phyloP scores from a whole-genome alignment of 2,113 vertebrate species.

The Passer domesticus region DNA sequence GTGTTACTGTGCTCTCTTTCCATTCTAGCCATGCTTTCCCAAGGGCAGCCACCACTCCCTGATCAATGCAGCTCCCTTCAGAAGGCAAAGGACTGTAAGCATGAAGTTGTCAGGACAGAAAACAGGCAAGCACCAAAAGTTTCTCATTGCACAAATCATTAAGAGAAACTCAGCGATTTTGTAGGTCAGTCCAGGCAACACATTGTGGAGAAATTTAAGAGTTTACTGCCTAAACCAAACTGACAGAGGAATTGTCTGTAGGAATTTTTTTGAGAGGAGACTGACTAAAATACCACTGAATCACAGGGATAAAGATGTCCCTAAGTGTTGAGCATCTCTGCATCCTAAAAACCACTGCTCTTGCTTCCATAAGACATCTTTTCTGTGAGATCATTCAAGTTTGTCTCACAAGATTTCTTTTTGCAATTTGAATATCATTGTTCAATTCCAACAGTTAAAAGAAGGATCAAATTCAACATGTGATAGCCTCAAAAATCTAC shows the following conservation, averaged over 20 bases:
- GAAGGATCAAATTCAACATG: not conserved
- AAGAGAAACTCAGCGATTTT: not conserved
- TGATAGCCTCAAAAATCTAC: not conserved
- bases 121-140: not conserved
- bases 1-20: not conserved
- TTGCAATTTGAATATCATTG: not conserved
- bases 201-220: not conserved
- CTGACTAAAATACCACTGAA: not conserved
- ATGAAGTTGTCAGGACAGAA: not conserved
- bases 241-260: not conserved
- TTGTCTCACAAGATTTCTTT: not conserved
- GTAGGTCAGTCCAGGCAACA: not conserved
- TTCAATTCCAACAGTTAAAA: not conserved
- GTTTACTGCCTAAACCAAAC: not conserved
- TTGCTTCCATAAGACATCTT: not conserved
- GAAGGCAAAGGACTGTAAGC: not conserved
- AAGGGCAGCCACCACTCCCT: not conserved
- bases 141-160: not conserved
- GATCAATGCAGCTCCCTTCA: rapidly evolving
- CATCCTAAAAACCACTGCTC: not conserved
- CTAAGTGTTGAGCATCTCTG: not conserved
- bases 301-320: not conserved
- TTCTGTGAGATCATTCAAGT: not conserved
- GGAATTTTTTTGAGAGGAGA: not conserved
- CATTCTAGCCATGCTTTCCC: not conserved